Evolutionary conservation across 2,797 vertebrate species (phyloP), one percentile per base, ranked within the genome.

Genomic region (Cirrhinus mrigala): DNA sequence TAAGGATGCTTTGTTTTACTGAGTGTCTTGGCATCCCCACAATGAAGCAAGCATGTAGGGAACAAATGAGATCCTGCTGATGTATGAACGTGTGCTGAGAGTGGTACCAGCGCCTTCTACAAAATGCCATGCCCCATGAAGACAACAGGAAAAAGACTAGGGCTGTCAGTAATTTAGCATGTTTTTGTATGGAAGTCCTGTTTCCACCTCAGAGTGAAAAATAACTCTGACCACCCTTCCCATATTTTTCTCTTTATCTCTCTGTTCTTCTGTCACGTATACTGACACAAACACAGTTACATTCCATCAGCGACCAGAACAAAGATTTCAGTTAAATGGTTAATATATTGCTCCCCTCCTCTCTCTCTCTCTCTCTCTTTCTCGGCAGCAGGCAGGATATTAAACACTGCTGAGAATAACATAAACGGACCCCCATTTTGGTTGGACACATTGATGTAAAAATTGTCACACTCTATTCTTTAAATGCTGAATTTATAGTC

Each of bases 1-100:
- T 77, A 44, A n/a, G 69, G 70, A 71, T 52, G 54, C 83, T 75
- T 70, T 75, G 37, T 70, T 68, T 70, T 22, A 85, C 48, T 66
- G 27, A 60, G 79, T 46, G 16, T 40, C 50, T 76, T 85, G 70
- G 44, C 71, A 84, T 70, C 40, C 18, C 50, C 24, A 70, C 75
- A 79, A 78, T 70, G 82, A 84, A 80, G 62, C 29, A 84, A 80
- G 62, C 29, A 69, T 40, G 48, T 16, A 74, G 68, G 74, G 84
- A 58, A 88, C 24, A 83, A 76, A 70, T 3, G 5, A 75, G 76
- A 83, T 58, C 78, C 78, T 70, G 52, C 70, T 84, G 70, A 81
- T 84, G 24, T 68, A 64, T 24, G 27, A 80, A 27, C 6, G 52
- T 22, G 44, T 40, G 7, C 33, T 22, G 50, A 82, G 40, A 87